A percentile compares a stretch with the other conserved stretches of the same genome.
phyloP scores from a whole-genome alignment of 2,113 vertebrate genomes.

The Scytalopus superciliaris region DNA sequence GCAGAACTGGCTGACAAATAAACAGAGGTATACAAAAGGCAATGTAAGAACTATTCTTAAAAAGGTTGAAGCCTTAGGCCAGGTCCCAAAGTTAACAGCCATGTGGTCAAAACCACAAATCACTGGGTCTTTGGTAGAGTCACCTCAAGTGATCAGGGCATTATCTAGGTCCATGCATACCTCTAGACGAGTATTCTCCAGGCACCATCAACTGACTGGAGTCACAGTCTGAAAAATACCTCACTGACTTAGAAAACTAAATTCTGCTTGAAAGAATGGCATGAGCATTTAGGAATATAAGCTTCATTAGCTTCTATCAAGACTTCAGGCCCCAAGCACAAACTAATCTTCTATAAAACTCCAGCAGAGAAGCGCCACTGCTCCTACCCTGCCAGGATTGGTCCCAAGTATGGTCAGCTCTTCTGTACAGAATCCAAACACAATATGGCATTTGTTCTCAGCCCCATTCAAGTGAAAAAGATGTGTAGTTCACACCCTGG shows the following conservation, averaged over 20 bases:
- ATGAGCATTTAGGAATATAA: background rate
- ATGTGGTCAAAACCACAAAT: background rate
- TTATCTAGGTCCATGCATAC: background rate
- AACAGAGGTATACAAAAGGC: background rate
- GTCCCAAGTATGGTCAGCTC: background rate
- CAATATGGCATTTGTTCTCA: background rate
- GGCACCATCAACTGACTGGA: background rate
- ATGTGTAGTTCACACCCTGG: background rate
- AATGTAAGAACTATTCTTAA: background rate
- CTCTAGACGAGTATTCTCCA: background rate
- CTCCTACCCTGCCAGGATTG: background rate
- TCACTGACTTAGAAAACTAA: constrained; percentile 1
- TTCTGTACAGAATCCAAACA: background rate
- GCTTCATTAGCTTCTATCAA: background rate
- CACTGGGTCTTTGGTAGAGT: rapidly evolving
- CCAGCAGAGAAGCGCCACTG: background rate
- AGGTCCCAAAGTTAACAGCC: background rate
- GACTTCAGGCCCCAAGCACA: background rate
- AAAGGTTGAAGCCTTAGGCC: background rate
- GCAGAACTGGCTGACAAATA: background rate
- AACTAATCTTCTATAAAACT: background rate
- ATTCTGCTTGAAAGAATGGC: background rate
- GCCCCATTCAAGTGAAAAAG: background rate
- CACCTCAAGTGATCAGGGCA: background rate
- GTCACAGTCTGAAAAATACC: background rate